Conservation (phyloP, 2,888 invertebrate genomes). For the Netelia fuscicornis region DNA sequence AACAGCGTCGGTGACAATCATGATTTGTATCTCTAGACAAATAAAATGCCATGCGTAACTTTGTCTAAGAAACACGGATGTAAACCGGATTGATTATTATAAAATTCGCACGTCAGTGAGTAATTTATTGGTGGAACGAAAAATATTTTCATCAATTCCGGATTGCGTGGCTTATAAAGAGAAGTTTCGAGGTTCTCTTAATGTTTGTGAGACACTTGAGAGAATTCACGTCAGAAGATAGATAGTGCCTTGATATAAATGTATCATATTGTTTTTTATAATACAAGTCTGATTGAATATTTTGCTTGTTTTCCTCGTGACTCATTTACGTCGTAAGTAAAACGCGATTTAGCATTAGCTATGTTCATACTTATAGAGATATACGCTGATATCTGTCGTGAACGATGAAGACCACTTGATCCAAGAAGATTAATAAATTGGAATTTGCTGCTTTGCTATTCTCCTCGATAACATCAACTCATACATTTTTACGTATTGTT, state of each 20-base stretch:
- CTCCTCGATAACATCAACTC: too few species aligned
- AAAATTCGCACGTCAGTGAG: too few species aligned
- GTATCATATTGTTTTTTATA: neutral
- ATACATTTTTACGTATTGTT: too few species aligned
- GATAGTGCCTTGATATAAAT: neutral
- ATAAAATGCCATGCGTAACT: too few species aligned
- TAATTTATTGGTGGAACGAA: neutral
- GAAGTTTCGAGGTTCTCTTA: neutral
- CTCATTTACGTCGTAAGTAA: neutral
- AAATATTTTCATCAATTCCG: neutral
- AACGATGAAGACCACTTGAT: neutral
- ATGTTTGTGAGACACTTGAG: constrained; percentile 17
- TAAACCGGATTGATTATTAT: too few species aligned
- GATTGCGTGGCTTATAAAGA: neutral
- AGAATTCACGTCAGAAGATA: constrained; percentile 16
- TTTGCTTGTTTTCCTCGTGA: constrained; percentile 26
- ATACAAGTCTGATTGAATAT: constrained; percentile 34
- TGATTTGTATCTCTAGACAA: too few species aligned
- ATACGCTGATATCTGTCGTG: neutral
- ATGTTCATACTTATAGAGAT: too few species aligned
- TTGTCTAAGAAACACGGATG: too few species aligned
- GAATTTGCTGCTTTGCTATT: too few species aligned
- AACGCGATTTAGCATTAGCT: neutral
- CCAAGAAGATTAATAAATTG: too few species aligned
- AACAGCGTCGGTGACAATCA: too few species aligned